Percentiles rank a stretch among this genome's conserved stretches.
Conservation (phyloP, 2,888 invertebrate species). For the Marronus borbonicus region DNA sequence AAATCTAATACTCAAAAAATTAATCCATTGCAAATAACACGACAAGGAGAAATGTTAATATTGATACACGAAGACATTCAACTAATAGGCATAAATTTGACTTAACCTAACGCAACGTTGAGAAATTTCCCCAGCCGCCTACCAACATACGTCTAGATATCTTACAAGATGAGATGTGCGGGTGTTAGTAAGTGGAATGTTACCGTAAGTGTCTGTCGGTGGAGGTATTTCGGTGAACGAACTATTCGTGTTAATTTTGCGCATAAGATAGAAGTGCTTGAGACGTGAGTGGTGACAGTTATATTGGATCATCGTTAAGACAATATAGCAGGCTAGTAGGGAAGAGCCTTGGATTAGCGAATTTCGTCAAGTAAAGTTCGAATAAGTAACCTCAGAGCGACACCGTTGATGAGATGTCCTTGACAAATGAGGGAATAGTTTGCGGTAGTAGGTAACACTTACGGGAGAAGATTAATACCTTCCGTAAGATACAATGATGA, state of each 20-base stretch:
- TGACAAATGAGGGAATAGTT: conserved; percentile 41
- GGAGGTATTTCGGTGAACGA: conserved; percentile 34
- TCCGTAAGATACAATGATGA: neutral
- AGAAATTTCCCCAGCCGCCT: too few relatives aligned
- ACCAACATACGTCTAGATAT: neutral
- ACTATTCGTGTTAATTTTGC: conserved; percentile 40
- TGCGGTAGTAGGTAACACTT: conserved; percentile 6
- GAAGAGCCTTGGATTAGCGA: conserved; percentile 60
- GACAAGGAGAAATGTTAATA: too few relatives aligned
- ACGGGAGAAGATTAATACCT: neutral
- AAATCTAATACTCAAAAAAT: too few relatives aligned
- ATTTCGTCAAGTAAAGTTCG: conserved; percentile 48
- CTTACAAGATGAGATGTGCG: neutral
- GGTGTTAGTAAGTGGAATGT: conserved; percentile 27
- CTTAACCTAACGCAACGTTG: neutral
- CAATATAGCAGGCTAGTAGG: conserved; percentile 56
- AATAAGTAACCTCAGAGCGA: conserved; percentile 20
- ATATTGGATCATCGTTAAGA: conserved; percentile 62
- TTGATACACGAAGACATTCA: too few relatives aligned
- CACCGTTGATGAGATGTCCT: conserved; percentile 24
- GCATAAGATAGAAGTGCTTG: conserved; percentile 42
- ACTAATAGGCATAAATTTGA: too few relatives aligned
- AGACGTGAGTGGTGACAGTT: conserved; percentile 61
- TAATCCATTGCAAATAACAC: too few relatives aligned
- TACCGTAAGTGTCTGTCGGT: conserved; percentile 28